A percentile compares a stretch with the other conserved stretches of the same genome.
These are phyloP conservation scores for Epinephelus fuscoguttatus DNA, from an alignment of 2,113 vertebrate genomes.

Conservation along the genomic window DNA sequence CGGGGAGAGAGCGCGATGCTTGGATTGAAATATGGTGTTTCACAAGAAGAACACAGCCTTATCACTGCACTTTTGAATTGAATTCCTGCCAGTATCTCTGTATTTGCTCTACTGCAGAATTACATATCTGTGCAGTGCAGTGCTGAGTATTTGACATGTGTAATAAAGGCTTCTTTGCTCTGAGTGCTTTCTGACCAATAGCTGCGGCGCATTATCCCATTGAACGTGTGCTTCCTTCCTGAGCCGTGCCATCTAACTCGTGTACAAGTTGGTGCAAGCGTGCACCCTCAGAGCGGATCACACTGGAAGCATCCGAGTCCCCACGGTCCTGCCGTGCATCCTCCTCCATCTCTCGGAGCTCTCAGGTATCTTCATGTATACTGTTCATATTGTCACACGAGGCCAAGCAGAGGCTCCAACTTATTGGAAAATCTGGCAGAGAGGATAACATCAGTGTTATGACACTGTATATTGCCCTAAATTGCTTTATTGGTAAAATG, in stretches of 20 bases:
- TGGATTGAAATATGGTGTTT: conserved; percentile 44
- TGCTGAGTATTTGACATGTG: conserved; percentile 36
- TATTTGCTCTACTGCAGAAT: conserved; percentile 43
- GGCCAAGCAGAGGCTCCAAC: conserved; percentile 66
- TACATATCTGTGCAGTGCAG: conserved; percentile 11
- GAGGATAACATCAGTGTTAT: conserved; percentile 87
- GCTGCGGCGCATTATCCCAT: conserved; percentile 4
- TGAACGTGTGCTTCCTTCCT: neutral
- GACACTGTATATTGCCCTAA: conserved; percentile 88
- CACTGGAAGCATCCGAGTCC: conserved; percentile 41
- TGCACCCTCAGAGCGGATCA: neutral
- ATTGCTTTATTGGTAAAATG: conserved; percentile 91
- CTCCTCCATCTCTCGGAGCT: conserved; percentile 38
- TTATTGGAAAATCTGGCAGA: conserved; percentile 86
- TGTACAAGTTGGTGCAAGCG: neutral
- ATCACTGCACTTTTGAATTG: conserved; percentile 35
- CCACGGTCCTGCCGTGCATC: conserved; percentile 45
- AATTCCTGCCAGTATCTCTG: conserved; percentile 50
- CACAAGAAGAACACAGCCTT: conserved; percentile 44
- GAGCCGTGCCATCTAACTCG: neutral
- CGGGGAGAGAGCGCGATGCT: neutral
- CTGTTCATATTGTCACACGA: conserved; percentile 79
- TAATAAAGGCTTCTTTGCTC: conserved; percentile 39
- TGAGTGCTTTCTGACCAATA: conserved; percentile 29
- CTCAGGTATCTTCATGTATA: conserved; percentile 74